Evolutionary conservation across 2,113 vertebrate genomes (phyloP).

Genomic region (Xerus inauris): DNA sequence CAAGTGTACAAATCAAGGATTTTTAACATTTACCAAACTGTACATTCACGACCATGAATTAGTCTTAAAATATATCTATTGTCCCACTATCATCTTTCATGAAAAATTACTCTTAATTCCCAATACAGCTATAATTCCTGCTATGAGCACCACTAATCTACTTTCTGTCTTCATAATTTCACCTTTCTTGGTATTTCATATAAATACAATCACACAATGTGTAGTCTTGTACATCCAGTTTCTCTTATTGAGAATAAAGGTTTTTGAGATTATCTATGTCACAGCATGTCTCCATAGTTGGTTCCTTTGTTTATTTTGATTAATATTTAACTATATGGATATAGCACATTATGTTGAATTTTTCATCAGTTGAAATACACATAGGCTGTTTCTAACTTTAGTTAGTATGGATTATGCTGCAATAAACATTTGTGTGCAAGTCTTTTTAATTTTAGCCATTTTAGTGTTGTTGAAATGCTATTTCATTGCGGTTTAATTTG

Average conservation of each 20-base stretch:
- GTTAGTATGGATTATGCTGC: not conserved
- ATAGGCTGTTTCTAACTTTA: not conserved
- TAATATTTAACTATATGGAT: not conserved
- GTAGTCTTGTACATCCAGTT: not conserved
- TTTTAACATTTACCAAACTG: not conserved
- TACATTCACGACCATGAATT: not conserved
- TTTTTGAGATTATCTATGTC: not conserved
- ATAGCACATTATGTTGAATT: not conserved
- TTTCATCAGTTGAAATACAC: not conserved
- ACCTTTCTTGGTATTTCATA: not conserved
- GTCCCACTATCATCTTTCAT: not conserved
- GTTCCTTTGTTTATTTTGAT: not conserved
- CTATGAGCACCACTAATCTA: not conserved
- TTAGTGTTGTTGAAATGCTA: not conserved
- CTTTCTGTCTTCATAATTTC: not conserved
- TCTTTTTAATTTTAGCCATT: not conserved
- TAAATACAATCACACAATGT: not conserved
- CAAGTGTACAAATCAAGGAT: not conserved
- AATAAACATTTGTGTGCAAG: not conserved
- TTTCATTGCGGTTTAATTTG: not conserved
- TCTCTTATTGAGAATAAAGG: not conserved
- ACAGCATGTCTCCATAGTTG: not conserved
- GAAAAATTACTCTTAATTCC: not conserved
- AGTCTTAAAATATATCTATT: conserved; percentile 4
- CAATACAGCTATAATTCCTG: not conserved